Conservation (phyloP, 2,797 vertebrate genomes). For the Macropus fuliginosus region DNA sequence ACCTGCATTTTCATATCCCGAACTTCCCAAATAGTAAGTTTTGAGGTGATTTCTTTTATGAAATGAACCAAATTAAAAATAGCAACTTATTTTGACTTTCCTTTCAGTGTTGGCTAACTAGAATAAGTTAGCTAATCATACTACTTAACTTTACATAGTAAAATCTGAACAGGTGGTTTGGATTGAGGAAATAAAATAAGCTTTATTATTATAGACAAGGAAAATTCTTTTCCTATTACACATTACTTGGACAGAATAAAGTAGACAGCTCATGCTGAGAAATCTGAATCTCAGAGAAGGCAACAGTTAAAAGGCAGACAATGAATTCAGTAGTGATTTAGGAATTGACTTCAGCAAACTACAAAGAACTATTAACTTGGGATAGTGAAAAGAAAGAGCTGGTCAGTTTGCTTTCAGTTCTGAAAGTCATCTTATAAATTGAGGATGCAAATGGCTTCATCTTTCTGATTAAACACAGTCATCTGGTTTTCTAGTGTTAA, state of each 20-base stretch:
- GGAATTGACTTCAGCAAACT: conserved; percentile 73
- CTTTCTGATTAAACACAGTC: conserved; percentile 93
- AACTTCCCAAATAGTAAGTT: conserved; percentile 48
- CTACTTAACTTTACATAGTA: conserved; percentile 80
- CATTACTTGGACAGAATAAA: conserved; percentile 83
- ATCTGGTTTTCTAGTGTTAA: conserved; percentile 94
- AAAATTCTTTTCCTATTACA: conserved; percentile 85
- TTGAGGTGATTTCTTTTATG: conserved; percentile 64
- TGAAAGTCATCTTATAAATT: conserved; percentile 89
- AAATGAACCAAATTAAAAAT: conserved; percentile 41
- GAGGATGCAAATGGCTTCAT: conserved; percentile 95
- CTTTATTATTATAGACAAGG: conserved; percentile 81
- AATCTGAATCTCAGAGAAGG: conserved; percentile 82
- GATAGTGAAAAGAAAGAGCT: conserved; percentile 73
- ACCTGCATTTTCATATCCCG: conserved; percentile 15
- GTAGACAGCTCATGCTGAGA: conserved; percentile 87
- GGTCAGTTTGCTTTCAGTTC: conserved; percentile 78
- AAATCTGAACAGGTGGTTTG: conserved; percentile 85
- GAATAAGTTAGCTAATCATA: conserved; percentile 68
- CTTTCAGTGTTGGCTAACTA: conserved; percentile 70
- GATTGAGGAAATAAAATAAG: conserved; percentile 83
- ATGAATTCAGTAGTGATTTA: conserved; percentile 75
- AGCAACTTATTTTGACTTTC: conserved; percentile 36
- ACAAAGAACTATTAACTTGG: conserved; percentile 72
- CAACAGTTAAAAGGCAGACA: conserved; percentile 82